These are phyloP conservation scores for Crypturellus undulatus DNA, from an alignment of 2,113 vertebrate species.

Conservation along the genomic window DNA sequence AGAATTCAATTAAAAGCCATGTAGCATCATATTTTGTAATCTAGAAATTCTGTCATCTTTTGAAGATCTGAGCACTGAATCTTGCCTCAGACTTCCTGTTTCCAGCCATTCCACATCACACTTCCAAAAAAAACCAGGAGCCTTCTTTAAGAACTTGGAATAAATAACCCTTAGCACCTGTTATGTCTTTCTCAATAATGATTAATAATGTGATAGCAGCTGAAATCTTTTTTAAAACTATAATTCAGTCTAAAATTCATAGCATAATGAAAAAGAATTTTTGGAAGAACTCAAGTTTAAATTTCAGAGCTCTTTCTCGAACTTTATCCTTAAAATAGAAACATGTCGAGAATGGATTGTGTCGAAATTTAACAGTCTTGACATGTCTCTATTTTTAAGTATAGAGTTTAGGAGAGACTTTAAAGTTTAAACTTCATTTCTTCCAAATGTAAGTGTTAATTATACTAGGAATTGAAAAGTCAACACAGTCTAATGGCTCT, in stretches of 20 bases:
- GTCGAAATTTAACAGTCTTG: neutral
- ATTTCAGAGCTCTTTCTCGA: neutral
- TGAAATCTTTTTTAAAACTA: neutral
- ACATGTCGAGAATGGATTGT: neutral
- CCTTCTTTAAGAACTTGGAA: neutral
- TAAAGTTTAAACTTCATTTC: neutral
- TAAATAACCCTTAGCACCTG: neutral
- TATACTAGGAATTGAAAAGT: neutral
- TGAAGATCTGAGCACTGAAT: neutral
- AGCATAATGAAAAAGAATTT: neutral
- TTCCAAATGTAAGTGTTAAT: neutral
- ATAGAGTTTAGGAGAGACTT: neutral
- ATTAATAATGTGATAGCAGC: neutral
- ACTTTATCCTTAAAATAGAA: neutral
- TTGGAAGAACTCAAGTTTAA: neutral
- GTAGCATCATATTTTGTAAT: rapidly evolving
- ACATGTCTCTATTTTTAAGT: neutral
- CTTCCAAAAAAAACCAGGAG: neutral
- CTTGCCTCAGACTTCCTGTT: neutral
- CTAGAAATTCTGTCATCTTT: neutral
- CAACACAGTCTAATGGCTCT: rapidly evolving
- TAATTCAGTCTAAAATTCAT: neutral
- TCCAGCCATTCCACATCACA: neutral
- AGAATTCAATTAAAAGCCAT: neutral
- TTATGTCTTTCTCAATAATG: neutral